These are phyloP conservation scores for Bradypus variegatus DNA, from an alignment of 2,797 vertebrate genomes.

Conservation along the genomic window DNA sequence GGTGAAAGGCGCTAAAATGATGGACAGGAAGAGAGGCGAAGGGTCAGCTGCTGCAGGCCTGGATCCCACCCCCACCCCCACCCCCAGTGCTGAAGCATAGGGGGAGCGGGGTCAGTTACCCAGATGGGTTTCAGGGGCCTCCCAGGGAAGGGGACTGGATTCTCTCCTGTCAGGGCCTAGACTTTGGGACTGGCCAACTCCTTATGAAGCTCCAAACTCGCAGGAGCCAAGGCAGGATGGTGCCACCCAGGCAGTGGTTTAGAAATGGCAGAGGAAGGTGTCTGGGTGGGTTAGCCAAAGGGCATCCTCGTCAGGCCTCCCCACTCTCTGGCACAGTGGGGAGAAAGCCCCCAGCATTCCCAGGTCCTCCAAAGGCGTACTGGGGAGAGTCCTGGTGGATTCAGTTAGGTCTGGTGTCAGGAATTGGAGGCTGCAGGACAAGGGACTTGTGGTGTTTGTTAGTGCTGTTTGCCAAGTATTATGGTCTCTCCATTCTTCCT, in stretches of 20 bases:
- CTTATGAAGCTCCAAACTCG: not conserved
- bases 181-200: not conserved
- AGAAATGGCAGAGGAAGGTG: not conserved
- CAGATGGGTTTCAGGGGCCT: not conserved
- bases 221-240: not conserved
- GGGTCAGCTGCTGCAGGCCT: accelerated
- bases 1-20: not conserved
- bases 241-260: not conserved
- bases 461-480: not conserved
- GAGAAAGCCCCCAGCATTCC: not conserved
- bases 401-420: not conserved
- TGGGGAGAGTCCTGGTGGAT: not conserved
- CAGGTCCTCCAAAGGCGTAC: not conserved
- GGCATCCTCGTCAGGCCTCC: not conserved
- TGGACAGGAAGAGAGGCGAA: not conserved
- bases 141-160: not conserved
- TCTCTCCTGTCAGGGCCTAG: not conserved
- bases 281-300: not conserved
- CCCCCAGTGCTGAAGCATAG: not conserved
- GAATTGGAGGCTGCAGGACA: not conserved
- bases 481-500: not conserved
- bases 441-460: not conserved
- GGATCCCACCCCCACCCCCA: too few relatives aligned
- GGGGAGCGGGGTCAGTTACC: too few relatives aligned
- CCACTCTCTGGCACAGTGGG: not conserved